Evolutionary conservation across 2,797 vertebrate species (phyloP), one percentile per base, ranked within the genome.

Genomic region (Sparus aurata): DNA sequence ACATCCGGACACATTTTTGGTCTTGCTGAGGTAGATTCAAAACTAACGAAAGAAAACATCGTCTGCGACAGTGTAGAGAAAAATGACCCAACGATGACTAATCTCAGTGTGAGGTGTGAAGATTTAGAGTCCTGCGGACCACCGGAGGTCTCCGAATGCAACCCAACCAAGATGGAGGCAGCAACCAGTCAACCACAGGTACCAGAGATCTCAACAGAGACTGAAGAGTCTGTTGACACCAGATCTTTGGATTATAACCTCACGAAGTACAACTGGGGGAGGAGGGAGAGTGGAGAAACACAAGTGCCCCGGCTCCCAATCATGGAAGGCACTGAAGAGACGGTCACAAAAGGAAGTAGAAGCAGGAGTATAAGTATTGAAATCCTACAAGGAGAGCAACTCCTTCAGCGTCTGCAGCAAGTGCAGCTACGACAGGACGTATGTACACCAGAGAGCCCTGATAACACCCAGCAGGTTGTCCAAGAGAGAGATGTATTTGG

Each of bases 341-440:
- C 16, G 7, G 20, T 15, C 46, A 50, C 17, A 27, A 63, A 25
- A 27, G 63, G 9, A 16, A 73, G 85, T 7, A 73, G 22, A 52
- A 77, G 20, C 53, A 18, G 1, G 75, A 89, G 41, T 73, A 86
- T 90, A 78, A 27, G 84, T 3, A 83, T 57, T 6, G 86, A 90
- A 3, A 82, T 93, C 73, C 91, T 91, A 46, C 93, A 94, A 83
- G 94, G 94, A 49, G 89, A 93, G 89, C 69, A 91, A 52, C 83
- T 95, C 75, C 93, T 95, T 58, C 90, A 94, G 34, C 91, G 89
- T 25, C 86, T 94, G 74, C 90, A 90, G 25, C 58, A 88, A 45
- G 57, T 94, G 64, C 93, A 94, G 60, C 79, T 84, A 74, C 83
- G 75, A 41, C 94, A 94, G 41, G 90, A 94, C 6, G 79, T 12